A percentile compares a stretch with the other conserved stretches of the same genome.
Conservation (phyloP, 2,888 invertebrate genomes). For the Apodemia zela region DNA sequence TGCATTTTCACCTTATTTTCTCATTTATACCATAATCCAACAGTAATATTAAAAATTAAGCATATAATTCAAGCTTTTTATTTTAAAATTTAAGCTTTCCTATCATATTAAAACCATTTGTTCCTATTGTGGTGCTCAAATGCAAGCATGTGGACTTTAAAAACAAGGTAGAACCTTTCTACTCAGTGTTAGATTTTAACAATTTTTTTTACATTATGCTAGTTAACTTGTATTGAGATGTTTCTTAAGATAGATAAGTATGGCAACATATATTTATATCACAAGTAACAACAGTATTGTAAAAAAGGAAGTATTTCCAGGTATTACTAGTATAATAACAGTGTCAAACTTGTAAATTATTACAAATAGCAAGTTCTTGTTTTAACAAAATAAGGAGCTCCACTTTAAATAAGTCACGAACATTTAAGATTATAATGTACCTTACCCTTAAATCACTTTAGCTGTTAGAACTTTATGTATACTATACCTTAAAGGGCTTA, state of each 20-base stretch:
- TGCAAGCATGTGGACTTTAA: conserved; percentile 60
- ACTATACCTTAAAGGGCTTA: too few relatives aligned
- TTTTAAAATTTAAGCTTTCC: conserved; percentile 19
- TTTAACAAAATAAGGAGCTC: too few relatives aligned
- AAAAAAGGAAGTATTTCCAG: too few relatives aligned
- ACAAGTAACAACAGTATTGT: too few relatives aligned
- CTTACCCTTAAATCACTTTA: background rate
- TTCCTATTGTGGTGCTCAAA: conserved; percentile 46
- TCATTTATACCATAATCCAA: conserved; percentile 9
- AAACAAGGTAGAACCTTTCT: conserved; percentile 26
- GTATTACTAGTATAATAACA: too few relatives aligned
- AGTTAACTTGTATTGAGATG: conserved; percentile 27
- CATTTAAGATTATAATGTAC: background rate
- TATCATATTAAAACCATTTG: conserved; percentile 26
- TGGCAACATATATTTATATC: too few relatives aligned
- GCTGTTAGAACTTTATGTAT: background rate
- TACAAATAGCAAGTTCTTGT: too few relatives aligned
- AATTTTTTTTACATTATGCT: conserved; percentile 27
- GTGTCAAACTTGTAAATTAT: too few relatives aligned
- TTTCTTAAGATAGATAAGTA: background rate
- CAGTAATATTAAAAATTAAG: conserved; percentile 18
- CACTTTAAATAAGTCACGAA: too few relatives aligned
- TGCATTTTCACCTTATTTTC: conserved; percentile 4
- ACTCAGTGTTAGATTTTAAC: conserved; percentile 28
- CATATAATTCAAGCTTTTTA: conserved; percentile 35